Evolutionary conservation across 2,888 invertebrate species (phyloP).

Genomic region (Caenorhabditis macrosperma): DNA sequence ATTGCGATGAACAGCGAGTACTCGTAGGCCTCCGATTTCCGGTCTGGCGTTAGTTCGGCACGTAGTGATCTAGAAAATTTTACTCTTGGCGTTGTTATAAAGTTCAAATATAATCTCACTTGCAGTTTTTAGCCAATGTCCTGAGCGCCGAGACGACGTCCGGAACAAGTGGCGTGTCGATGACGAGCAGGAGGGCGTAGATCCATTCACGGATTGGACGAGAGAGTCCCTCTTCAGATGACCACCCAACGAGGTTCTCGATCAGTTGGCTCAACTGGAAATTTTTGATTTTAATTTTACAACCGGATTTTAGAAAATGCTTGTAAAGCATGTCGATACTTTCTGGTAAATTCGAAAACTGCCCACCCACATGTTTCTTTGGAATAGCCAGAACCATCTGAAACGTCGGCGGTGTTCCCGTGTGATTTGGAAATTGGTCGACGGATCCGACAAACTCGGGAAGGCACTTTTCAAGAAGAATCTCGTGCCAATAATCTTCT

Average conservation of each 20-base stretch:
- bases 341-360: no score
- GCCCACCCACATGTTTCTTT: slow-evolving; percentile 33
- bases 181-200: slow-evolving; percentile 57
- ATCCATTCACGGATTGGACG: slow-evolving; percentile 69
- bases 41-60: slow-evolving; percentile 21
- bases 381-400: slow-evolving; percentile 51
- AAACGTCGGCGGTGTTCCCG: slow-evolving; percentile 63
- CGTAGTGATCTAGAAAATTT: slow-evolving; percentile 31
- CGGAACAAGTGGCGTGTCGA: slow-evolving; percentile 59
- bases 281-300: background rate
- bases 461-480: slow-evolving; percentile 59
- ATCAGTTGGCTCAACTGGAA: slow-evolving; percentile 60
- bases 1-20: slow-evolving; percentile 67
- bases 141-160: slow-evolving; percentile 60
- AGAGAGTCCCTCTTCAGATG: slow-evolving; percentile 49
- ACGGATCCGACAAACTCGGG: slow-evolving; percentile 39
- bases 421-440: slow-evolving; percentile 61
- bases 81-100: background rate
- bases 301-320: background rate
- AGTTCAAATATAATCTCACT: slow-evolving; percentile 3
- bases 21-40: slow-evolving; percentile 51
- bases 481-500: slow-evolving; percentile 59
- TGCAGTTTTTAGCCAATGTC: slow-evolving; percentile 44
- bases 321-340: no score
- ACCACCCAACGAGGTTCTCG: slow-evolving; percentile 60